Percentiles rank a stretch among this genome's conserved stretches.
Evolutionary conservation across 2,888 invertebrate species (phyloP).

Genomic region (Serrognathus titanus): DNA sequence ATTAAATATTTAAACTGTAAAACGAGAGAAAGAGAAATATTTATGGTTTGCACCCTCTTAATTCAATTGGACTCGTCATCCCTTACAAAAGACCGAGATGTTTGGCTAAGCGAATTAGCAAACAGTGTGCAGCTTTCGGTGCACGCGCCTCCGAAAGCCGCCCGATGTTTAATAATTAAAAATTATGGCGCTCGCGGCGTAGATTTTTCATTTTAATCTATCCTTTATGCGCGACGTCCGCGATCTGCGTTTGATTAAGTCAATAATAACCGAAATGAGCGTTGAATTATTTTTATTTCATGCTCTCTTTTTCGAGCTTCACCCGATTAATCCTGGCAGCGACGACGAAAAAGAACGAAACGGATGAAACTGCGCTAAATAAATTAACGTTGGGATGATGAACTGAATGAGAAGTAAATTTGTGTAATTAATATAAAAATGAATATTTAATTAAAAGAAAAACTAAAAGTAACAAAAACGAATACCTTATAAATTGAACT

Average conservation of each 20-base stretch:
- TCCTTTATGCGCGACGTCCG: not conserved
- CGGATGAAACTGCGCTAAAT: no score
- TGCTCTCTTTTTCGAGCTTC: not conserved
- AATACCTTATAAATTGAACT: no score
- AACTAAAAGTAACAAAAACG: no score
- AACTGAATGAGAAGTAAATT: no score
- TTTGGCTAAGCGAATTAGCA: constrained; percentile 34
- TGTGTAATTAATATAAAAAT: no score
- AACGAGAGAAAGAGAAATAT: constrained; percentile 20
- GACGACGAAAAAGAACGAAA: no score
- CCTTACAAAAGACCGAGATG: constrained; percentile 19
- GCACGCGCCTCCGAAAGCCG: constrained; percentile 14
- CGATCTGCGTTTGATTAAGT: not conserved
- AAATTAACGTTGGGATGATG: no score
- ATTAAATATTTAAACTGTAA: constrained; percentile 15
- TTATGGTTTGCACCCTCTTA: constrained; percentile 24
- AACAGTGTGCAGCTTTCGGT: constrained; percentile 27
- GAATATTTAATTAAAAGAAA: no score
- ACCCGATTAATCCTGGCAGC: no score
- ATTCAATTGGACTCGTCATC: constrained; percentile 28
- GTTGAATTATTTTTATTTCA: not conserved
- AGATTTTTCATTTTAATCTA: constrained; percentile 29
- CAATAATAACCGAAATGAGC: not conserved
- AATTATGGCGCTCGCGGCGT: constrained; percentile 29
- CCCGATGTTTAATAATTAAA: constrained; percentile 32